Base-by-base conservation (phyloP, 2,113 vertebrate genomes). In the Phalacrocorax aristotelis region DNA sequence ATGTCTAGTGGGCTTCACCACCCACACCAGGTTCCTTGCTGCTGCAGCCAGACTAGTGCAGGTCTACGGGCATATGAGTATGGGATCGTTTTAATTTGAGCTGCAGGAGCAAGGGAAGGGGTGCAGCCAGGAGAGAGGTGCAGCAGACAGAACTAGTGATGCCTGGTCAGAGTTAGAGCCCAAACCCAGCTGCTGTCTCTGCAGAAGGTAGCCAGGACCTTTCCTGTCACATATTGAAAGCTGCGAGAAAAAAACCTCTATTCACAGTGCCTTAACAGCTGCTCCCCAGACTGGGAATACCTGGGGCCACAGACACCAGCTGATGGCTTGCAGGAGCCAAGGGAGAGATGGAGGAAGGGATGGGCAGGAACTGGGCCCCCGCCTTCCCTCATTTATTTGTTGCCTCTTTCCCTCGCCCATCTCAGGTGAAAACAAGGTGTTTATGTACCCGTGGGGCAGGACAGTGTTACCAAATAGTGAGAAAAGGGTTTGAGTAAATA, bases 171-270 rank as follows among this genome's bases (percentile, higher is more conserved):
- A 77, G 52, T 19, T 15, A 36, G 57, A 68, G 55, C 7, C 40
- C 34, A 58, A 8, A 2, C 21, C n/a, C 52, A 72, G 48, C 40
- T 82, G 52, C 48, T 78, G 52, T 48, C 21, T 57, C 70, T 71
- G 65, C 52, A 51, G 70, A 77, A 89, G 27, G 21, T 11, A 86
- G 70, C 36, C 54, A 55, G 22, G 71, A 49, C 52, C 27, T 72
- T 60, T 78, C 40, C 46, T 3, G 0, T 36, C 42, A 18, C 0
- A 0, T 69, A 17, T 3, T 34, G n/a, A 92, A 54, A 51, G 46
- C 10, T 65, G 16, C 0, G 0, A 48, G 23, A 38, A 81, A 81
- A 77, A 61, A 16, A 15, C 27, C 52, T 40, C 17, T 60, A 9
- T 40, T 77, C 25, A 30, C 19, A 32, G 29, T 36, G 57, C 52